Evolutionary conservation across 2,888 invertebrate genomes (phyloP), one percentile per base, ranked within the genome.

Genomic region (Metalampra italica): DNA sequence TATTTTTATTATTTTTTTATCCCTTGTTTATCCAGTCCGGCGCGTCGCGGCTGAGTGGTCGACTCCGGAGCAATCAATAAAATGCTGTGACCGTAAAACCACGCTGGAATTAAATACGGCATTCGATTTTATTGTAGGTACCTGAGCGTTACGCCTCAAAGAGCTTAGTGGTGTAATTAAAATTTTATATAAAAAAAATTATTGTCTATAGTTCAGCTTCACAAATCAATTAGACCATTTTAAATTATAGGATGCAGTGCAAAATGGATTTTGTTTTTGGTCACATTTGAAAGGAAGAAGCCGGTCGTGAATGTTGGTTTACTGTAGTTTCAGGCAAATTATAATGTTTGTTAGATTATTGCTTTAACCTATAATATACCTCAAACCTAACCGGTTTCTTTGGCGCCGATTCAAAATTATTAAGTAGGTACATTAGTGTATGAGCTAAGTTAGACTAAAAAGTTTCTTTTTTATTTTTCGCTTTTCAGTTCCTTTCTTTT

Each of bases 11-110:
- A 76, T 43, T 81, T 81, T 83, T 80, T 75, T 68, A 65, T 65
- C 78, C 81, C 85, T 88, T 87, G 87, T 88, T 89, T 87, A 85
- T 83, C 86, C 85, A 85, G 76, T 71, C 69, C 71, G 71, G 68
- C 62, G 66, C 80, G 85, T 78, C 71, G 69, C 82, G 86, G 79
- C 75, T 82, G 64, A 87, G 68, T 84, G 86, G 75, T 22, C 22
- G 22, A 22, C 3, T 22, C 58, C 63, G 71, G 66, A 58, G 86
- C 85, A 87, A 88, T 88, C 87, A 87, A 88, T 88, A 88, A 82
- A 82, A 81, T 68, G 67, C 73, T 77, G 71, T 69, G 73, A 85
- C 81, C 82, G 82, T 80, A 78, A 80, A 80, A 77, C 79, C 79
- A 72, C 74, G 73, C 64, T 59, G 67, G 80, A 82, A 85, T 86